Conservation (phyloP, 2,888 invertebrate species). For the Lepidochrysops patricia region DNA sequence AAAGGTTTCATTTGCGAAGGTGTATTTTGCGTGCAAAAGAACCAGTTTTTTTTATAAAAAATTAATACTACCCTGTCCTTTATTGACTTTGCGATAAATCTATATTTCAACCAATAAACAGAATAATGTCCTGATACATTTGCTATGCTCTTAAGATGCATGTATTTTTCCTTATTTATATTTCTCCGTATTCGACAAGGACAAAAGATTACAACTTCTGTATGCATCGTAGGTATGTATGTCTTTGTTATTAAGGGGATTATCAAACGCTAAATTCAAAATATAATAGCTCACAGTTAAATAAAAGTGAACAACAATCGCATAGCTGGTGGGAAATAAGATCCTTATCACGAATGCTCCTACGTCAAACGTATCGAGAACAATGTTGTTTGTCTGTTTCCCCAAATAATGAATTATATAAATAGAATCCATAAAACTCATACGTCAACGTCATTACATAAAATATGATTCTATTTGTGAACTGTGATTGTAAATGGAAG, state of each 20-base stretch:
- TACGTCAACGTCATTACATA: background rate
- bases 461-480: background rate
- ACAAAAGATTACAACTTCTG: no score
- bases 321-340: background rate
- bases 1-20: background rate
- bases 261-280: background rate
- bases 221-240: no score
- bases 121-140: no score
- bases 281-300: background rate
- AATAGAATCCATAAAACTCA: background rate
- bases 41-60: no score
- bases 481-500: background rate
- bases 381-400: background rate
- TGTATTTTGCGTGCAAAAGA: background rate
- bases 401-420: background rate
- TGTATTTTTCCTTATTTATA: no score
- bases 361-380: background rate
- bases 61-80: no score
- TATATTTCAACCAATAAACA: no score
- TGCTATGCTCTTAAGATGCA: no score
- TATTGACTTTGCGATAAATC: no score
- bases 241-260: no score
- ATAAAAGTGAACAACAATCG: background rate
- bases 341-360: background rate
- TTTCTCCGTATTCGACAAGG: no score